These are phyloP conservation scores for Musca vetustissima DNA, from an alignment of 1,140 invertebrate genomes.

Conservation along the genomic window DNA sequence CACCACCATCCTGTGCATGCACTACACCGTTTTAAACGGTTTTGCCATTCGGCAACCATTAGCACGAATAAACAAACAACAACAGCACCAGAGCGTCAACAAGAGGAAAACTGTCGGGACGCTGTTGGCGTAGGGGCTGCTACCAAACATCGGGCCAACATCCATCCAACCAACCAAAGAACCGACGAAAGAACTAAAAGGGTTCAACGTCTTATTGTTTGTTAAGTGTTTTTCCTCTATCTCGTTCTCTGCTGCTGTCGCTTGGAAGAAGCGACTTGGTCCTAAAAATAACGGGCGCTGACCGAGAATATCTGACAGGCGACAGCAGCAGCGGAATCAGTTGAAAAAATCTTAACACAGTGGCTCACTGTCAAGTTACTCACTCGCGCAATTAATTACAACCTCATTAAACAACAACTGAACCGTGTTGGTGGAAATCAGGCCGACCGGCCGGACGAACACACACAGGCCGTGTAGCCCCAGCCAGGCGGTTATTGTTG, in stretches of 20 bases:
- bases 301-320: conserved; percentile 1
- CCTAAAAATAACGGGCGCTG: neutral
- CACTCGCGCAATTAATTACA: conserved; percentile 50
- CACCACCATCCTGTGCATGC: neutral
- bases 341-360: conserved; percentile 18
- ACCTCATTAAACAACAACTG: conserved; percentile 44
- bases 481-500: too few relatives aligned
- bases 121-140: too few relatives aligned
- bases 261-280: too few relatives aligned
- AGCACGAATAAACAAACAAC: neutral
- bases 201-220: conserved; percentile 18
- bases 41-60: too few relatives aligned
- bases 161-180: too few relatives aligned
- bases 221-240: neutral
- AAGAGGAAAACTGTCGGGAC: neutral
- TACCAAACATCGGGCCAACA: too few relatives aligned
- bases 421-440: too few relatives aligned
- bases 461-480: too few relatives aligned
- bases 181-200: neutral
- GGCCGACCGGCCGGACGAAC: too few relatives aligned
- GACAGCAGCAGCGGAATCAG: conserved; percentile 1
- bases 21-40: neutral
- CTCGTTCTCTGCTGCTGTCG: too few relatives aligned
- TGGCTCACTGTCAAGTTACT: conserved; percentile 23
- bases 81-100: neutral